Evolutionary conservation across 2,888 invertebrate genomes (phyloP), one percentile per base, ranked within the genome.

Genomic region (Xylota segnis): DNA sequence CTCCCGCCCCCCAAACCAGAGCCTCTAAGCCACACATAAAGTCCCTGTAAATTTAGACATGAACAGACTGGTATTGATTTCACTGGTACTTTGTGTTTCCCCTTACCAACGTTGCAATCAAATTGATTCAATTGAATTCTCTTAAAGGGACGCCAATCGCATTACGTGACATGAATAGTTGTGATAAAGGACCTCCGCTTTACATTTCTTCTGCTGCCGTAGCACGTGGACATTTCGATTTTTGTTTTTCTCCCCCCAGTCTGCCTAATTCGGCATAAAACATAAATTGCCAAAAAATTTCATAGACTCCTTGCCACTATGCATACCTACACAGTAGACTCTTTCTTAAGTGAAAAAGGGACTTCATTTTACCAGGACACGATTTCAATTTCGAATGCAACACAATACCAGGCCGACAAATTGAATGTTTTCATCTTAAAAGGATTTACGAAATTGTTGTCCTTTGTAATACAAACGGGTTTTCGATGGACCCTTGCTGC

Each of bases 111-210:
- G 40, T 18, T 52, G 34, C 74, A 74, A 74, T 63, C 29, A 54
- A 74, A 74, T 74, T 74, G 74, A 74, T 74, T 74, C 74, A 74
- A 74, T 63, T 63, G 54, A 61, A 63, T 74, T 63, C 61, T 34
- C n/a, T 40, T 43, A 43, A 52, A 37, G 43, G 52, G 54, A 45
- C 74, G 52, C 43, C 74, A 63, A 54, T 74, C 43, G 29, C 23
- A 18, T 54, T 74, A 74, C 74, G 74, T 74, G 74, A 74, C 63
- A 37, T 23, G 74, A 74, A 74, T 63, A 27, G 23, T 34, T 5
- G 23, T 14, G 14, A n/a, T 2, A 7, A 54, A 54, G 29, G 29
- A 54, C 50, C 50, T 50, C 23, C 10, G 40, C 40, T n/a, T 40
- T 43, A 43, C 43, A 14, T 14, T 14, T 14, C 14, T 43, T 14